Evolutionary conservation across 1,140 invertebrate species (phyloP).

Genomic region (Spodoptera litura): DNA sequence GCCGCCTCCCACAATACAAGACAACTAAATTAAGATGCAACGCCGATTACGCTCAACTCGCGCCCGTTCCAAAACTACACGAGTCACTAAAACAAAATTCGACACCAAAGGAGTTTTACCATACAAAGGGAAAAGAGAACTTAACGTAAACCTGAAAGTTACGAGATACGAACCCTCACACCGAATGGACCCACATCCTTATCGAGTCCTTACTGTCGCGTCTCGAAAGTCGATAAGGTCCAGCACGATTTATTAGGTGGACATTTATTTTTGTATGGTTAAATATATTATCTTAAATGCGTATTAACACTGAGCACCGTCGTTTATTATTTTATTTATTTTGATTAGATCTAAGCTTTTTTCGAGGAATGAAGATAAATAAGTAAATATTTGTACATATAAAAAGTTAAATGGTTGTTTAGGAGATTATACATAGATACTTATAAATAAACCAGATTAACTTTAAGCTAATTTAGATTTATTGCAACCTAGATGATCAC

Average conservation of each 20-base stretch:
- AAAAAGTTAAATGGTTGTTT: neutral
- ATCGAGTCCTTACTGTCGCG: constrained; percentile 77
- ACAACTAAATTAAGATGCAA: constrained; percentile 84
- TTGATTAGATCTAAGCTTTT: constrained; percentile 50
- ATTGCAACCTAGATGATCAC: neutral
- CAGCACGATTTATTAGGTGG: constrained; percentile 80
- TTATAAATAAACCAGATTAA: neutral
- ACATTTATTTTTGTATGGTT: constrained; percentile 79
- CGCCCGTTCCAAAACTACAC: constrained; percentile 55
- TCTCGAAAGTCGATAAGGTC: constrained; percentile 77
- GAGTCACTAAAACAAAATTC: constrained; percentile 61
- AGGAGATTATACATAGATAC: neutral
- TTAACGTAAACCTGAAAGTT: constrained; percentile 71
- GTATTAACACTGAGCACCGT: constrained; percentile 80
- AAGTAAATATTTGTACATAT: constrained; percentile 26
- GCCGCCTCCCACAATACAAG: constrained; percentile 73
- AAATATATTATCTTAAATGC: constrained; percentile 85
- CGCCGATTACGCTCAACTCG: constrained; percentile 72
- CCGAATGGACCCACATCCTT: constrained; percentile 68
- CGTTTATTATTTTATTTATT: constrained; percentile 66
- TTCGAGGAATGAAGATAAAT: constrained; percentile 37
- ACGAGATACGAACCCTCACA: constrained; percentile 52
- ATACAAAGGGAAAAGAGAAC: constrained; percentile 47
- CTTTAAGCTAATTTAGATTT: neutral
- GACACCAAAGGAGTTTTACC: constrained; percentile 54